phyloP scores from a whole-genome alignment of 2,888 invertebrate genomes.

The Diaprepes abbreviatus region DNA sequence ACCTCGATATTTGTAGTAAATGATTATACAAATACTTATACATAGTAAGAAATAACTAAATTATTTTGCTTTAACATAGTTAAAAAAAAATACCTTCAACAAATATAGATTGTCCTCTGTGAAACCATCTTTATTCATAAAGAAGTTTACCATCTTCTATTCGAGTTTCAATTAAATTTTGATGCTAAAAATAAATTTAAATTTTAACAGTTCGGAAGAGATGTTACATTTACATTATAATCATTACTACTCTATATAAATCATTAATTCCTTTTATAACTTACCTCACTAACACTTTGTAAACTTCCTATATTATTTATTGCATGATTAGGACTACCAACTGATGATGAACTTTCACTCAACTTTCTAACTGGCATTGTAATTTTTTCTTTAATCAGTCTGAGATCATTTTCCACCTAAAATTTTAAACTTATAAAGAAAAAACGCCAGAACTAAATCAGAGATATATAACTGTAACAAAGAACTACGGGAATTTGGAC shows the following conservation, averaged over 20 bases:
- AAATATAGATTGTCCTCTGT: conserved; percentile 92
- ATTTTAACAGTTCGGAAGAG: too few species aligned
- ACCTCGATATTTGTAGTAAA: too few species aligned
- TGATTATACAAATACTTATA: too few species aligned
- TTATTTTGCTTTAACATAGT: too few species aligned
- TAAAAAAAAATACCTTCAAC: conserved; percentile 55
- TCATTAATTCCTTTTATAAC: too few species aligned
- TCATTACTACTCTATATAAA: too few species aligned
- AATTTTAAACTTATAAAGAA: too few species aligned
- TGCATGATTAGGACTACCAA: conserved; percentile 40
- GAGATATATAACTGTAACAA: too few species aligned
- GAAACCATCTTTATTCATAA: conserved; percentile 96
- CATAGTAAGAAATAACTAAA: too few species aligned
- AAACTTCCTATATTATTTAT: conserved; percentile 15
- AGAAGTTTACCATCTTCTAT: conserved; percentile 95
- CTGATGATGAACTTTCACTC: conserved; percentile 62
- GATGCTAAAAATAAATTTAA: conserved; percentile 52
- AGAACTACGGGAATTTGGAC: too few species aligned
- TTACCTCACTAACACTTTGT: conserved; percentile 33
- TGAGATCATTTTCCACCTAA: conserved; percentile 43
- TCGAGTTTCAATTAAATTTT: conserved; percentile 79
- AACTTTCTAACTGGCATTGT: conserved; percentile 71
- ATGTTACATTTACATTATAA: too few species aligned
- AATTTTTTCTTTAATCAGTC: conserved; percentile 67
- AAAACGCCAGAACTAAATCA: too few species aligned